Evolutionary conservation across 2,113 vertebrate species (phyloP).

Genomic region (Stigmatopora nigra): DNA sequence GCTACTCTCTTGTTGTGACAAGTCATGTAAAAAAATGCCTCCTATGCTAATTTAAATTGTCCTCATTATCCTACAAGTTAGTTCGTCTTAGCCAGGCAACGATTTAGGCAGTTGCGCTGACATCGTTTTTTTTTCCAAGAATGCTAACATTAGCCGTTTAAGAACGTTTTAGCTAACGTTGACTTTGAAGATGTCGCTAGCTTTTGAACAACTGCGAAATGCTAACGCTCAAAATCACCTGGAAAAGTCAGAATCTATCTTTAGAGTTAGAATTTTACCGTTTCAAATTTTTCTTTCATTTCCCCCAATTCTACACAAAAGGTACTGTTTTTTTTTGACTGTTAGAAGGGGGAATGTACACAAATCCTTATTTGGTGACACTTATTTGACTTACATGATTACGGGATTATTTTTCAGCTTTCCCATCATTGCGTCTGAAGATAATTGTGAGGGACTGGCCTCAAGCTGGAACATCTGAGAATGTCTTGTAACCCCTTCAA

Average conservation of each 20-base stretch:
- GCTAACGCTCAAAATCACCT: neutral
- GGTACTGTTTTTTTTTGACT: too few relatives aligned
- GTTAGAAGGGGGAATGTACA: too few relatives aligned
- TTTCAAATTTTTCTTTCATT: too few relatives aligned
- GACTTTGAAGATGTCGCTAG: neutral
- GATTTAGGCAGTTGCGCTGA: neutral
- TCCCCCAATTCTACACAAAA: too few relatives aligned
- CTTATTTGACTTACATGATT: too few relatives aligned
- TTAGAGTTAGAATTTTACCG: neutral
- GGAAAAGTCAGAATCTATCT: neutral
- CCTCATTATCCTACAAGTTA: neutral
- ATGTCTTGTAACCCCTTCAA: slow-evolving; percentile 74
- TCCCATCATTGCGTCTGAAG: neutral
- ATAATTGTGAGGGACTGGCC: slow-evolving; percentile 21
- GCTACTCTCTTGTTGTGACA: neutral
- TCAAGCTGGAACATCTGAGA: slow-evolving; percentile 14
- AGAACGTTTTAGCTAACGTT: neutral
- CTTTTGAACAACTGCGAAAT: neutral
- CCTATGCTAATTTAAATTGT: neutral
- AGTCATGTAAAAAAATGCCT: neutral
- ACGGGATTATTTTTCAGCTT: too few relatives aligned
- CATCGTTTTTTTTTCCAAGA: neutral
- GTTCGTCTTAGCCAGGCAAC: neutral
- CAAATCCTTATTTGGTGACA: too few relatives aligned
- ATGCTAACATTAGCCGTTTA: neutral